These are phyloP conservation scores for Heliconius himera DNA, from an alignment of 1,140 invertebrate genomes.

Conservation along the genomic window DNA sequence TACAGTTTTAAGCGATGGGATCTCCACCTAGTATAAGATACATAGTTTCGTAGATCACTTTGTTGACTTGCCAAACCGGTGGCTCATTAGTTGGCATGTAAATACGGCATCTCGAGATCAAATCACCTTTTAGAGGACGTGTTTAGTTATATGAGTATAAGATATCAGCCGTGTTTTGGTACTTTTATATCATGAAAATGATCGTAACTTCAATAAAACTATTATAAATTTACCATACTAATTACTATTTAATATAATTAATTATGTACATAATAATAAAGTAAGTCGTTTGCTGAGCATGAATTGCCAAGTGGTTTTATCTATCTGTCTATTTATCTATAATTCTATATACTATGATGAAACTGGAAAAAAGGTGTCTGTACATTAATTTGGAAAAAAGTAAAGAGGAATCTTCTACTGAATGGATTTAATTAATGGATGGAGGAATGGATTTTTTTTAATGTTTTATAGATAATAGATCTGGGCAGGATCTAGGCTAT, in stretches of 20 bases:
- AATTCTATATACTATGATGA: too few relatives aligned
- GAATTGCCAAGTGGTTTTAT: not conserved
- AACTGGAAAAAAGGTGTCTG: too few relatives aligned
- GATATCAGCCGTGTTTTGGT: not conserved
- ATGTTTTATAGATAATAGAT: too few relatives aligned
- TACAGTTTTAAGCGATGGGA: too few relatives aligned
- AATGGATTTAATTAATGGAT: too few relatives aligned
- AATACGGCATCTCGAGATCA: constrained; percentile 19
- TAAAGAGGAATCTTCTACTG: too few relatives aligned
- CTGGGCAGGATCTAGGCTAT: too few relatives aligned
- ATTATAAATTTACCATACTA: not conserved
- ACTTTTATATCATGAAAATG: not conserved
- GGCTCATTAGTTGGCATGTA: constrained; percentile 21
- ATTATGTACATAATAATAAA: not conserved
- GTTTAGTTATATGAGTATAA: not conserved
- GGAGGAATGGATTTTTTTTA: too few relatives aligned
- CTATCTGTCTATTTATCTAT: too few relatives aligned
- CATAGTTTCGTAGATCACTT: constrained; percentile 21
- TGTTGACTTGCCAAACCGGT: constrained; percentile 29
- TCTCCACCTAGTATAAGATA: too few relatives aligned
- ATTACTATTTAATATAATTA: not conserved
- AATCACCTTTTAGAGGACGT: constrained; percentile 9
- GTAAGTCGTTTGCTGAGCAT: not conserved
- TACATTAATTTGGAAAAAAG: too few relatives aligned
- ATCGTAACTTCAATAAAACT: not conserved